A percentile compares a stretch with the other conserved stretches of the same genome.
Conservation (phyloP, 1,140 invertebrate species). For the Zelostemma sp. region DNA sequence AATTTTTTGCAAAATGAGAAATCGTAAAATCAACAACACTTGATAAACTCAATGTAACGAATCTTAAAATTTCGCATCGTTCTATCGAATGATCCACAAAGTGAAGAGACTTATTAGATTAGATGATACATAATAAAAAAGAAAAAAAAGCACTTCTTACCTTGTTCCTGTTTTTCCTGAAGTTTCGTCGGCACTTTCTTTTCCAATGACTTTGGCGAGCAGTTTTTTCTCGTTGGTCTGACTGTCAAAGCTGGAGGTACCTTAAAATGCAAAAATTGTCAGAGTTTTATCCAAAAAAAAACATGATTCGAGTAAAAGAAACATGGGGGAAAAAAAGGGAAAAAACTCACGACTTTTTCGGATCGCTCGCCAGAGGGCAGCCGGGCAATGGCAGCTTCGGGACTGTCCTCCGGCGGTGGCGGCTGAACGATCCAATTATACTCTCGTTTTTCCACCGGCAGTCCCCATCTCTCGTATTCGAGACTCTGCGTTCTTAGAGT, state of each 20-base stretch:
- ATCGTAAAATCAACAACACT: background rate
- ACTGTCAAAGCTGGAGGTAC: constrained; percentile 73
- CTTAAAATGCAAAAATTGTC: constrained; percentile 55
- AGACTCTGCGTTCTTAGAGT: constrained; percentile 84
- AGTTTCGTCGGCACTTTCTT: constrained; percentile 63
- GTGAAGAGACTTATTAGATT: no score
- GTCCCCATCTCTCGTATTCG: constrained; percentile 90
- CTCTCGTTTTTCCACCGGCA: constrained; percentile 87
- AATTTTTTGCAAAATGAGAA: background rate
- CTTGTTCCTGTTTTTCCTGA: constrained; percentile 63
- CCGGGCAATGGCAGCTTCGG: constrained; percentile 83
- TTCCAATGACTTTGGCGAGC: constrained; percentile 74
- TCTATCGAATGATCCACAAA: no score
- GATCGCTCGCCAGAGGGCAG: constrained; percentile 84
- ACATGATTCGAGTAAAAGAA: no score
- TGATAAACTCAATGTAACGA: no score
- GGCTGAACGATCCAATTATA: constrained; percentile 94
- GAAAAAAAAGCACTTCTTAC: constrained; percentile 44
- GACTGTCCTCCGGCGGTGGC: constrained; percentile 87
- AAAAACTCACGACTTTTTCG: constrained; percentile 78
- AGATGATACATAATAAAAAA: background rate
- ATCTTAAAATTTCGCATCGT: no score
- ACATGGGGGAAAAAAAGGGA: background rate
- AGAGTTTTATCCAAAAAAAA: constrained; percentile 4
- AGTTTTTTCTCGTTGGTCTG: constrained; percentile 74